These are phyloP conservation scores for Dicranocentrus wangi DNA, from an alignment of 2,888 invertebrate genomes.

Conservation along the genomic window DNA sequence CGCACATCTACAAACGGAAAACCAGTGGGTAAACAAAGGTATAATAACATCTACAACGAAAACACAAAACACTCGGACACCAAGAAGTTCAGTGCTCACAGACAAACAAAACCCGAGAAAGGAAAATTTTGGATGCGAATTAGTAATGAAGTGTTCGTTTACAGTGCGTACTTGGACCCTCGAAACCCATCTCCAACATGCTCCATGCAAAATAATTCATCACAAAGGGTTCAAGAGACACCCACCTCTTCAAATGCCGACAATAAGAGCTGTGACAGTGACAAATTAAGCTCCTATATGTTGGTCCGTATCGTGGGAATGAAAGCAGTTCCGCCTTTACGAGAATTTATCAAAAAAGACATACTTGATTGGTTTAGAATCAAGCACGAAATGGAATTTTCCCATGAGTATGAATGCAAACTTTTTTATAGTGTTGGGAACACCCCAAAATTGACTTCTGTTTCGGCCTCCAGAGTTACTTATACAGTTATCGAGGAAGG, in stretches of 20 bases:
- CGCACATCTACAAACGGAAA: not conserved
- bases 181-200: constrained; percentile 24
- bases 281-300: constrained; percentile 33
- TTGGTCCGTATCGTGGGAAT: constrained; percentile 66
- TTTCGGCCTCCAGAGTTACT: constrained; percentile 48
- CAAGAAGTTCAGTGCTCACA: not conserved
- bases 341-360: constrained; percentile 57
- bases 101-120: not conserved
- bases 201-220: constrained; percentile 44
- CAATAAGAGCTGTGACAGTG: constrained; percentile 26
- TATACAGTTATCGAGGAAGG: constrained; percentile 71
- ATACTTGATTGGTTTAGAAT: constrained; percentile 63
- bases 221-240: not conserved
- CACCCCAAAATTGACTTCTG: not conserved
- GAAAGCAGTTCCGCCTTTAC: constrained; percentile 60
- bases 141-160: constrained; percentile 72
- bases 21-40: constrained; percentile 11
- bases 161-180: constrained; percentile 73
- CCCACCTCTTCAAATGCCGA: not conserved
- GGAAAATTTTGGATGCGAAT: constrained; percentile 71
- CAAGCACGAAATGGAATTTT: constrained; percentile 63
- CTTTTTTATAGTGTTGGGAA: constrained; percentile 52
- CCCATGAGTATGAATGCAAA: constrained; percentile 63
- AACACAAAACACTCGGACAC: not conserved
- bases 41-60: not conserved